Evolutionary conservation across 2,113 vertebrate species (phyloP).

Genomic region (Chlamydotis undulata): DNA sequence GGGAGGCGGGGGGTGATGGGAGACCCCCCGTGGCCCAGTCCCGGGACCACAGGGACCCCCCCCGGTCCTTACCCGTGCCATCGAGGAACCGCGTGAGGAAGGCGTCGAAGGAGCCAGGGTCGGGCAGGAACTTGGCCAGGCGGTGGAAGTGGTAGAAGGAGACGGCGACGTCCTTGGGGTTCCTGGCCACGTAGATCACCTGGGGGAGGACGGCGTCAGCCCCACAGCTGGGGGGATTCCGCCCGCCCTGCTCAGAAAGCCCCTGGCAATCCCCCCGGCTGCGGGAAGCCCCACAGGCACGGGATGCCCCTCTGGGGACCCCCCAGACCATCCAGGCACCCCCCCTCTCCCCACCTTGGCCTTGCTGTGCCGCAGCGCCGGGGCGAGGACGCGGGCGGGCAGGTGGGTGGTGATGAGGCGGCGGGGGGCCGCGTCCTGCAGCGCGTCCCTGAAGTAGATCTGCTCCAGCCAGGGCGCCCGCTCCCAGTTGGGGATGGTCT

Average conservation of each 20-base stretch:
- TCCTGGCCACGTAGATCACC: slow-evolving; percentile 87
- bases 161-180: slow-evolving; percentile 85
- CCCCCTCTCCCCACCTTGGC: slow-evolving; percentile 73
- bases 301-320: background rate
- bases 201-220: background rate
- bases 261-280: accelerated
- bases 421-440: slow-evolving; percentile 24
- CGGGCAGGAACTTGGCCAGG: slow-evolving; percentile 84
- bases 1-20: background rate
- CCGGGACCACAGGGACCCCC: accelerated
- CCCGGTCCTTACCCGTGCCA: slow-evolving; percentile 72
- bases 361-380: slow-evolving; percentile 72
- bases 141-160: slow-evolving; percentile 88
- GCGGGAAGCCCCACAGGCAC: accelerated
- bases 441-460: slow-evolving; percentile 57
- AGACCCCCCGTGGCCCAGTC: accelerated
- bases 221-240: accelerated
- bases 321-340: accelerated
- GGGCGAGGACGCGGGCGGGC: slow-evolving; percentile 72
- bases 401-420: slow-evolving; percentile 86
- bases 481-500: slow-evolving; percentile 83
- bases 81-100: slow-evolving; percentile 79
- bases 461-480: slow-evolving; percentile 88
- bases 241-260: accelerated
- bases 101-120: slow-evolving; percentile 71